Evolutionary conservation across 2,888 invertebrate genomes (phyloP).

Genomic region (Ormyrus labotus): DNA sequence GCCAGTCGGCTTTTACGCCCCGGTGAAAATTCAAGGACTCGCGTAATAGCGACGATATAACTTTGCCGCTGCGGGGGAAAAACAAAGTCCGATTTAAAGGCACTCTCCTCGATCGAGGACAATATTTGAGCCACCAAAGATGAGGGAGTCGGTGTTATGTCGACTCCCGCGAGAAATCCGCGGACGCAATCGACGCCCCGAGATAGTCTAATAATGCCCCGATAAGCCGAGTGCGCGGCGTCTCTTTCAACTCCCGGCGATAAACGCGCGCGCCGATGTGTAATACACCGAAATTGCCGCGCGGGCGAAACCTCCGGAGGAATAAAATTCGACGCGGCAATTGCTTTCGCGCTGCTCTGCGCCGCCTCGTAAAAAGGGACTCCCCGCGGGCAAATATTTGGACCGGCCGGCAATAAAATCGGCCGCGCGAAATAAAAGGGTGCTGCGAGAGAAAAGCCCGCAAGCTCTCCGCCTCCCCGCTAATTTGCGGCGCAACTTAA

Average conservation of each 20-base stretch:
- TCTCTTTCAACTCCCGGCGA: not conserved
- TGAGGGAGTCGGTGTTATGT: not conserved
- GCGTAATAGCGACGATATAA: conserved; percentile 44
- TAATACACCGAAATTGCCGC: not conserved
- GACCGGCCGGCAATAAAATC: conserved; percentile 6
- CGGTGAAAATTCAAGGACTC: conserved; percentile 38
- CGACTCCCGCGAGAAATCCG: not conserved
- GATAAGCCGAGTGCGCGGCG: not conserved
- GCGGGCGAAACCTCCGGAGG: not conserved
- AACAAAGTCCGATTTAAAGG: conserved; percentile 38
- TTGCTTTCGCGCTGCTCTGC: conserved; percentile 40
- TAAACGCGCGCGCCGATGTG: not conserved
- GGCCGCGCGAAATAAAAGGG: conserved; percentile 5
- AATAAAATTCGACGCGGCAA: conserved; percentile 25
- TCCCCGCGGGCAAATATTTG: conserved; percentile 41
- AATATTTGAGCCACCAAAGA: not conserved
- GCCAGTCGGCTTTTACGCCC: conserved; percentile 17
- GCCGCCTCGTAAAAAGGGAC: conserved; percentile 23
- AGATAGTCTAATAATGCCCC: not conserved
- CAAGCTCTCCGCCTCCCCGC: not conserved
- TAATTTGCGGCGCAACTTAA: conserved; percentile 2
- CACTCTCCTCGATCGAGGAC: too few relatives aligned
- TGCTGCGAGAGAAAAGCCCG: not conserved
- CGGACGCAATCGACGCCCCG: not conserved
- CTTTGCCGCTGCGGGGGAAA: conserved; percentile 23